Conservation (phyloP, 2,113 vertebrate genomes). For the Cephalopholis sonnerati region DNA sequence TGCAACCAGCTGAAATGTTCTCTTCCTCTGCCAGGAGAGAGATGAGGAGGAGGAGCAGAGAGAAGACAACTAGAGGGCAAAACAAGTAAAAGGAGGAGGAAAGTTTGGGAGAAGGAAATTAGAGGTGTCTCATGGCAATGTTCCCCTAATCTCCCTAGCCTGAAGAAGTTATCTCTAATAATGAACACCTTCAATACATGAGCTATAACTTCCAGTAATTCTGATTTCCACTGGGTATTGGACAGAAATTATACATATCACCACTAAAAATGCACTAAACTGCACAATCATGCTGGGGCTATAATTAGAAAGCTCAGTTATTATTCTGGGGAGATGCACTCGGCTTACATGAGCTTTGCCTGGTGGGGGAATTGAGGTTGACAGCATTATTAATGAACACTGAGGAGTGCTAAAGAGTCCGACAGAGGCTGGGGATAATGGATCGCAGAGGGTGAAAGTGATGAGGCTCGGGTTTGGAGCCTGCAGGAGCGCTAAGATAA, state of each 20-base stretch:
- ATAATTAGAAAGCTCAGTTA: constrained; percentile 27
- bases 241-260: background rate
- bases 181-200: background rate
- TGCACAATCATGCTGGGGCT: constrained; percentile 17
- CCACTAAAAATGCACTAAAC: background rate
- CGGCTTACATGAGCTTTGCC: constrained; percentile 23
- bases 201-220: background rate
- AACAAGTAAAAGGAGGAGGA: background rate
- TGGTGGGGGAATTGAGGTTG: constrained; percentile 35
- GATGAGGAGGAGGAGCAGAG: background rate
- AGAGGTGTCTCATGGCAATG: background rate
- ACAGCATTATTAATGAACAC: constrained; percentile 54
- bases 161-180: background rate
- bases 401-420: constrained; percentile 30
- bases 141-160: background rate
- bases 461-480: background rate
- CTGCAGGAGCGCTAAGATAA: background rate
- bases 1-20: background rate
- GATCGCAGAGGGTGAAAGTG: constrained; percentile 19
- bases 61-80: background rate
- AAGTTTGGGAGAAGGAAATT: background rate
- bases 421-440: constrained; percentile 27
- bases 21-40: background rate
- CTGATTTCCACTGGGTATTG: constrained; percentile 7
- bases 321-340: constrained; percentile 26